These are phyloP conservation scores for Tetraneura akinire DNA, from an alignment of 1,140 invertebrate species.

Conservation along the genomic window DNA sequence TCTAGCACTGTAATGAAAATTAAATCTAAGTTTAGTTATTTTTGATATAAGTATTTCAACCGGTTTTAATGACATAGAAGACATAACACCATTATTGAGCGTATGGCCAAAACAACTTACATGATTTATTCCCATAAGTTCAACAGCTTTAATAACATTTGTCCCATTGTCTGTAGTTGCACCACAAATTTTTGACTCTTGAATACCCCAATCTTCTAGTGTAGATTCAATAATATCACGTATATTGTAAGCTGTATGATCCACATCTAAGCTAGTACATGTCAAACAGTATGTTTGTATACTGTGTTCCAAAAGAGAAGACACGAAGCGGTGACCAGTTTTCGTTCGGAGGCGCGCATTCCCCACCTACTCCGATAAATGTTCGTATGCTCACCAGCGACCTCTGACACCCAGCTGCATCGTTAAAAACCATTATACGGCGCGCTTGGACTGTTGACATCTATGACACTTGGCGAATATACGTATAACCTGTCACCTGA, in stretches of 20 bases:
- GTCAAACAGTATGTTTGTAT: background rate
- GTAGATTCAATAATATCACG: background rate
- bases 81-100: background rate
- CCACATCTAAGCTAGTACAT: background rate
- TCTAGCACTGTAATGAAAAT: slow-evolving; percentile 7
- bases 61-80: background rate
- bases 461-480: too few relatives aligned
- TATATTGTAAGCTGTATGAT: background rate
- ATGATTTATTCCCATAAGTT: background rate
- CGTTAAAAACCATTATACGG: too few relatives aligned
- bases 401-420: too few relatives aligned
- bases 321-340: too few relatives aligned
- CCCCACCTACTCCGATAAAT: too few relatives aligned
- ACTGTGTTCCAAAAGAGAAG: too few relatives aligned
- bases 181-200: background rate
- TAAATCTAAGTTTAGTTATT: background rate
- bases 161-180: background rate
- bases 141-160: slow-evolving; percentile 3
- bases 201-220: background rate
- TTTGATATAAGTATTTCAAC: background rate
- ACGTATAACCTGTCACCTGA: too few relatives aligned
- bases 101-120: slow-evolving; percentile 6
- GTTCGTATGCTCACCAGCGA: too few relatives aligned
- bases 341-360: too few relatives aligned
- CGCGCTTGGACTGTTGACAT: too few relatives aligned